Base-by-base conservation (phyloP, 2,113 vertebrate species). In the Puntigrus tetrazona region DNA sequence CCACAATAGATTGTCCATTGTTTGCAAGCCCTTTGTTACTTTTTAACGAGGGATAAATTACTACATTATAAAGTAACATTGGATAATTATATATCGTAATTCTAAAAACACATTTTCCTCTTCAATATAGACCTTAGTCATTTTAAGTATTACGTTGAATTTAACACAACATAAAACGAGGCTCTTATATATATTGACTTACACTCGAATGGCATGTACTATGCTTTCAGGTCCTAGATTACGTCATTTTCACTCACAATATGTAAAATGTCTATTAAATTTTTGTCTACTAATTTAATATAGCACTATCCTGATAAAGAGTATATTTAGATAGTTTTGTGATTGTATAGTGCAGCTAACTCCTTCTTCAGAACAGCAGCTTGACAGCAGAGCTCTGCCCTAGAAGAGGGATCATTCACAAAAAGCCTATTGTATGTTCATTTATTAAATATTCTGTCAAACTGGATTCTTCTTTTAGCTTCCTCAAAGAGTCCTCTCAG, bases 401-500 rank as follows among this genome's bases (percentile, higher is more conserved):
- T n/a, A n/a, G n/a, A n/a, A n/a, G n/a, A n/a, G n/a, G n/a, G n/a
- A n/a, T 70, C 8, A 38, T n/a, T 70, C 18, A 22, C 38, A 5
- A 22, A 70, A 3, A 20, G 67, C 67, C 20, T 41, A 72, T 8
- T n/a, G 22, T 41, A 41, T 18, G 27, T 67, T 67, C 1, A 34
- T 72, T 43, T 72, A 72, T 72, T 11, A 34, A 69, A 43, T 38
- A n/a, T n/a, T n/a, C n/a, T n/a, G n/a, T n/a, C n/a, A n/a, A n/a
- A n/a, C n/a, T 38, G 36, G 36, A 38, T 38, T 7, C 36, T 38
- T 38, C 36, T 38, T 38, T 38, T 7, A 38, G 41, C 41, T 43
- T 43, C 41, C 41, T 43, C 41, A 38, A 38, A 38, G 36, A 38
- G 47, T 50, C 4, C 16, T 18, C 16, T 50, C 47, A 50, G 18